These are phyloP conservation scores for Saccostrea cuccullata DNA, from an alignment of 1,140 invertebrate genomes.

Conservation along the genomic window DNA sequence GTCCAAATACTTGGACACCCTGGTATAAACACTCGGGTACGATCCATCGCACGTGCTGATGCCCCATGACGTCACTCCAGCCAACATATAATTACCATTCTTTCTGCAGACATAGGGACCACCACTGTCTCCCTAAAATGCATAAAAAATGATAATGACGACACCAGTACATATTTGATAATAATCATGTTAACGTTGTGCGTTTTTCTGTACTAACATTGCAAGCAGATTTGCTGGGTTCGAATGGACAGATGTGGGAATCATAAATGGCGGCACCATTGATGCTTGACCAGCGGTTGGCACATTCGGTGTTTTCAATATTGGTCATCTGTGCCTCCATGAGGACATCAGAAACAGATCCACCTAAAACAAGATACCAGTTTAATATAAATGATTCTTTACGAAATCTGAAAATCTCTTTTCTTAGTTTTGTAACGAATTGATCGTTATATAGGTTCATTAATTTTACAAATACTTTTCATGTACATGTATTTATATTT, in stretches of 20 bases:
- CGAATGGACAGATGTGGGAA: slow-evolving; percentile 61
- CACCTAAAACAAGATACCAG: background rate
- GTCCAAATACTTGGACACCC: background rate
- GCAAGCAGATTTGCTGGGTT: slow-evolving; percentile 46
- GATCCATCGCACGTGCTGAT: background rate
- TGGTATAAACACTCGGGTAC: background rate
- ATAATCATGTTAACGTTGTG: too few species aligned
- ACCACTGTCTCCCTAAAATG: slow-evolving; percentile 67
- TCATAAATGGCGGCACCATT: slow-evolving; percentile 49
- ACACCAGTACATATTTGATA: too few species aligned
- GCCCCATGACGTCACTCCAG: background rate
- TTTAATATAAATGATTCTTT: too few species aligned
- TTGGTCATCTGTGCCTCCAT: slow-evolving; percentile 56
- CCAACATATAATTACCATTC: slow-evolving; percentile 78
- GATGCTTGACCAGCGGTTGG: slow-evolving; percentile 40
- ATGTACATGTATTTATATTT: too few species aligned
- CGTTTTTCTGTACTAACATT: slow-evolving; percentile 51
- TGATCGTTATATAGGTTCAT: too few species aligned
- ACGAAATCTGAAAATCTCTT: too few species aligned
- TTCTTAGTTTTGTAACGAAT: too few species aligned
- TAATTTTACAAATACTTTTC: too few species aligned
- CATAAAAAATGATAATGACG: background rate
- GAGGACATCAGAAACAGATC: slow-evolving; percentile 41
- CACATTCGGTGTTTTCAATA: slow-evolving; percentile 57
- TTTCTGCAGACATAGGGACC: slow-evolving; percentile 81